Evolutionary conservation across 1,140 invertebrate species (phyloP).

Genomic region (Delia radicum): DNA sequence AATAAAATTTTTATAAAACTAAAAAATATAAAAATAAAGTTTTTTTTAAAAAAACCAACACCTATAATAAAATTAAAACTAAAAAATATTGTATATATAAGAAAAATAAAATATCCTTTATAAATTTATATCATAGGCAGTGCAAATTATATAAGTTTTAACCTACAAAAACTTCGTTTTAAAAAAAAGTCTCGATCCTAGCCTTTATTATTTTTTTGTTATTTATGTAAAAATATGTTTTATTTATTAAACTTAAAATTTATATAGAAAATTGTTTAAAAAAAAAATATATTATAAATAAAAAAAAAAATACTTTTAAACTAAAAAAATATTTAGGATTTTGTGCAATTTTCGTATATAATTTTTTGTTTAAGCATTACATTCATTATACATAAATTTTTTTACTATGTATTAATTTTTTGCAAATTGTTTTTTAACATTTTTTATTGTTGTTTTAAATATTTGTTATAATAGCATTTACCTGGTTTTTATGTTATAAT

Average conservation of each 20-base stretch:
- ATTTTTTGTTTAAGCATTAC: constrained; percentile 21
- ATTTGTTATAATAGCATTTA: constrained; percentile 6
- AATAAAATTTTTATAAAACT: neutral
- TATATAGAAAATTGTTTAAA: neutral
- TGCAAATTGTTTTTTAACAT: constrained; percentile 54
- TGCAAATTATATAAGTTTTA: constrained; percentile 48
- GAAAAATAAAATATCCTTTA: constrained; percentile 24
- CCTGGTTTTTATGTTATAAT: neutral
- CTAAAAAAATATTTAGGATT: constrained; percentile 34
- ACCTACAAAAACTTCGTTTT: constrained; percentile 3
- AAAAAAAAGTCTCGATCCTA: constrained; percentile 45
- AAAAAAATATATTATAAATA: constrained; percentile 12
- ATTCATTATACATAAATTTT: neutral
- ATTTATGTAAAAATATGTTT: constrained; percentile 29
- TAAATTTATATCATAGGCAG: constrained; percentile 35
- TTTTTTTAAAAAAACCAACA: neutral
- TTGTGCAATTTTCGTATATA: constrained; percentile 45
- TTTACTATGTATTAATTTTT: constrained; percentile 18
- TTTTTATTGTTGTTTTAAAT: constrained; percentile 34
- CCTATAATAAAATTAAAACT: constrained; percentile 3
- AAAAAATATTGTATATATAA: constrained; percentile 2
- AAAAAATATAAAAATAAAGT: neutral
- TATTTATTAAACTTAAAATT: neutral
- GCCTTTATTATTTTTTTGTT: constrained; percentile 32
- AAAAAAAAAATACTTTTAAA: constrained; percentile 1